Evolutionary conservation across 2,797 vertebrate genomes (phyloP).

Genomic region (Myotis findleyi): DNA sequence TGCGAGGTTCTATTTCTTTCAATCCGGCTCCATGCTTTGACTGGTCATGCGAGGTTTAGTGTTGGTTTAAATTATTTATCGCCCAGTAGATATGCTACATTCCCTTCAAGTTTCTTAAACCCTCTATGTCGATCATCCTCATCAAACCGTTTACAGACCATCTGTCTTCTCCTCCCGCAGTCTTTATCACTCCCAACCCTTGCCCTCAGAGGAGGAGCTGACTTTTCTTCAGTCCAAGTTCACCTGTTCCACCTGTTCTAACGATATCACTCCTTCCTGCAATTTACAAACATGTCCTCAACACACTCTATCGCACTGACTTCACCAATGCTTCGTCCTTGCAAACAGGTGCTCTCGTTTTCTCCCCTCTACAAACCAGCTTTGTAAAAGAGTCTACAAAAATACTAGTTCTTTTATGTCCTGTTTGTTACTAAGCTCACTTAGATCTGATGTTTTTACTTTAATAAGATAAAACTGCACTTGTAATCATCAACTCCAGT

Average conservation of each 20-base stretch:
- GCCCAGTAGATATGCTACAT: background rate
- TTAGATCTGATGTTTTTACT: slow-evolving; percentile 13
- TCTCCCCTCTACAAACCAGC: background rate
- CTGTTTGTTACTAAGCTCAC: background rate
- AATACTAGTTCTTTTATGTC: slow-evolving; percentile 14
- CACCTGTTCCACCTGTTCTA: slow-evolving; percentile 46
- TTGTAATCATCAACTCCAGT: background rate
- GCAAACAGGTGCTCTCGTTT: background rate
- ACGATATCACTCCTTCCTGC: background rate
- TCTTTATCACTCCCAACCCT: background rate
- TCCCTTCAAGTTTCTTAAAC: background rate
- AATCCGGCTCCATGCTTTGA: background rate
- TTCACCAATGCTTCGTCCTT: background rate
- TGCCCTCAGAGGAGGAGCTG: slow-evolving; percentile 11
- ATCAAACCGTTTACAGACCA: slow-evolving; percentile 27
- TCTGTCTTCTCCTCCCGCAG: background rate
- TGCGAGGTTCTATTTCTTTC: slow-evolving; percentile 3
- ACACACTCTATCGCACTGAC: background rate
- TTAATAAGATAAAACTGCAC: background rate
- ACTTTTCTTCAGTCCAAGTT: slow-evolving; percentile 39
- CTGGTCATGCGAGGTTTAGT: background rate
- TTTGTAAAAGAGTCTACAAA: background rate
- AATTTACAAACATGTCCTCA: background rate
- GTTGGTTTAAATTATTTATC: slow-evolving; percentile 47
- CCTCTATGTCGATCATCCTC: background rate